Evolutionary conservation across 1,140 invertebrate species (phyloP).

Genomic region (Heliothis subflexa): DNA sequence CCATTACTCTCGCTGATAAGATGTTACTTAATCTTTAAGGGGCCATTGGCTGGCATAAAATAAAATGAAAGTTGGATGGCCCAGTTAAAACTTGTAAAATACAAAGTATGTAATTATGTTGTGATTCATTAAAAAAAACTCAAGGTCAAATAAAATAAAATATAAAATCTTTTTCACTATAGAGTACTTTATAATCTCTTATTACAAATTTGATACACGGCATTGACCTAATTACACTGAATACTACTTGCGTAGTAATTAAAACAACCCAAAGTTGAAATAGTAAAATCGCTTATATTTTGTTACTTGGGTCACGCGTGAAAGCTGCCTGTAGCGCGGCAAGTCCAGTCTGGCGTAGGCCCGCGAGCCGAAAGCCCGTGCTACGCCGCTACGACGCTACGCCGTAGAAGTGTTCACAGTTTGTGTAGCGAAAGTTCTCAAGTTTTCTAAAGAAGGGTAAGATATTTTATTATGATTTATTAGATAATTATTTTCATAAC

Average conservation of each 20-base stretch:
- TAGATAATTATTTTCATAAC: too few relatives aligned
- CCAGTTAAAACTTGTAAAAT: neutral
- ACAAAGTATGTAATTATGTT: too few relatives aligned
- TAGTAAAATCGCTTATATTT: conserved; percentile 3
- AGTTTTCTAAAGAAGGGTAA: conserved; percentile 25
- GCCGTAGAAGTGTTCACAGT: conserved; percentile 15
- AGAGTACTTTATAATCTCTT: too few relatives aligned
- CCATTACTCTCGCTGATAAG: neutral
- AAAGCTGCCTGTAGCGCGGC: conserved; percentile 1
- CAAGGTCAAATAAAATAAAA: too few relatives aligned
- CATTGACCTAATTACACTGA: conserved; percentile 17
- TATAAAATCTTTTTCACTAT: neutral
- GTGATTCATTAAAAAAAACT: neutral
- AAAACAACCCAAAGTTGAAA: neutral
- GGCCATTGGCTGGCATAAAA: neutral
- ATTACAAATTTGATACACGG: too few relatives aligned
- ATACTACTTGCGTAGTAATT: neutral
- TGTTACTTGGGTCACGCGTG: neutral
- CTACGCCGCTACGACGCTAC: conserved; percentile 41
- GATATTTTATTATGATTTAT: neutral
- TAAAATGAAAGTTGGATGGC: neutral
- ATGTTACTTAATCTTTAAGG: neutral
- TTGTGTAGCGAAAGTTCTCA: conserved; percentile 10
- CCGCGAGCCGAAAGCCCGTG: conserved; percentile 37
- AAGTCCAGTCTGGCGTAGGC: conserved; percentile 40